Conservation (phyloP, 2,113 vertebrate genomes). For the Camelus bactrianus region DNA sequence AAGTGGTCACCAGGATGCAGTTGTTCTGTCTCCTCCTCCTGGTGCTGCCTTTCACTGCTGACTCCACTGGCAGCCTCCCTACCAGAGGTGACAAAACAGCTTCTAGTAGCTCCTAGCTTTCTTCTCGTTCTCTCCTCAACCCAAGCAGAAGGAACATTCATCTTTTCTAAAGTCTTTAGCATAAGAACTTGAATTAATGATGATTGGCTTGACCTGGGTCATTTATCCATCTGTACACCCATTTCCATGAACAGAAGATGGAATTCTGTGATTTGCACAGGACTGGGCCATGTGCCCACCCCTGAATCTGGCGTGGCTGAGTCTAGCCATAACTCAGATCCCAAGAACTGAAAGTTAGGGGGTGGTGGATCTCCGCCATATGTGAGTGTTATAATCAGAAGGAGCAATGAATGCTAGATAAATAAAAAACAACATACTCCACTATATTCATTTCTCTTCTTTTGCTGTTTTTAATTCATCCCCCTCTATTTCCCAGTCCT, state of each 20-base stretch:
- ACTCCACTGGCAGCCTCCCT: neutral
- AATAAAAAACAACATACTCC: neutral
- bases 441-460: neutral
- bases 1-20: rapidly evolving
- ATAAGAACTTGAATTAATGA: neutral
- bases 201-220: too few species aligned
- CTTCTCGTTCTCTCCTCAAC: neutral
- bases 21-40: neutral
- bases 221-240: neutral
- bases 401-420: neutral
- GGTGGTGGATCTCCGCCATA: neutral
- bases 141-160: neutral
- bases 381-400: neutral
- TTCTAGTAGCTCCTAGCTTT: neutral
- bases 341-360: neutral
- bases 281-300: neutral
- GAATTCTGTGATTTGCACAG: neutral
- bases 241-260: neutral
- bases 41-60: neutral
- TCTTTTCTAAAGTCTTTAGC: neutral
- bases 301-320: neutral
- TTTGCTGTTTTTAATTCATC: neutral
- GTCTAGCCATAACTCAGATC: neutral
- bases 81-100: neutral
- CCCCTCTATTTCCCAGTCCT: neutral